Percentiles rank a stretch among this genome's conserved stretches.
phyloP scores from a whole-genome alignment of 2,797 vertebrate species.

The Oophaga sylvatica region DNA sequence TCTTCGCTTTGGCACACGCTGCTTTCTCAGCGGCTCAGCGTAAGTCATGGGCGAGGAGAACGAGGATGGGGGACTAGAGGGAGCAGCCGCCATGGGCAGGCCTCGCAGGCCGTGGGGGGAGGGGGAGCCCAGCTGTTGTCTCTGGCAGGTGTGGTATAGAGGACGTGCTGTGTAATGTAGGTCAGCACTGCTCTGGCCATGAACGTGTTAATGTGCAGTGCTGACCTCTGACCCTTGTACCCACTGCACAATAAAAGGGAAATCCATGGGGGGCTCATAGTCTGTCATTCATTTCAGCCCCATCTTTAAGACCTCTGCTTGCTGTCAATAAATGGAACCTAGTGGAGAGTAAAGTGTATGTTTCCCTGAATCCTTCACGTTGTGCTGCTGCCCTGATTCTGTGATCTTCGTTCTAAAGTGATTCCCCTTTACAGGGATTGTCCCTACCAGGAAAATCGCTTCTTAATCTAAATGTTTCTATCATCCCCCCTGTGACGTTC shows the following conservation, averaged over 20 bases:
- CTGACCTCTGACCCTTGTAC: not conserved
- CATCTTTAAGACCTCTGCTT: not conserved
- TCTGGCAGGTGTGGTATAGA: not conserved
- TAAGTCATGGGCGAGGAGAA: constrained; percentile 73
- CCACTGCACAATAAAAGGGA: not conserved
- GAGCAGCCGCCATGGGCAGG: not conserved
- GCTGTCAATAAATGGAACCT: not conserved
- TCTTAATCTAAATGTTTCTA: too few relatives aligned
- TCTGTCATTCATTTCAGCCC: not conserved
- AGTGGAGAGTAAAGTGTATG: too few relatives aligned
- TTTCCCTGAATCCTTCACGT: too few relatives aligned
- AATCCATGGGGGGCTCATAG: not conserved
- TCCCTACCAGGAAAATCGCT: too few relatives aligned
- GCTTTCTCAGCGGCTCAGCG: constrained; percentile 95
- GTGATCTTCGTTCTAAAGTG: too few relatives aligned
- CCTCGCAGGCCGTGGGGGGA: not conserved
- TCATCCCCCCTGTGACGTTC: too few relatives aligned
- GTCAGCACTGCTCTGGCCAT: too few relatives aligned
- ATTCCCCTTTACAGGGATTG: too few relatives aligned
- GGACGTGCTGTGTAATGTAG: too few relatives aligned
- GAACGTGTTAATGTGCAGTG: too few relatives aligned
- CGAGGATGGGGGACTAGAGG: not conserved
- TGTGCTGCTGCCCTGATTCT: too few relatives aligned
- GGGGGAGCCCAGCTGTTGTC: not conserved
- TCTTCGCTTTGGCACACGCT: constrained; percentile 93